A percentile compares a stretch with the other conserved stretches of the same genome.
Conservation (phyloP, 2,888 invertebrate genomes). For the Sepioteuthis lessoniana region DNA sequence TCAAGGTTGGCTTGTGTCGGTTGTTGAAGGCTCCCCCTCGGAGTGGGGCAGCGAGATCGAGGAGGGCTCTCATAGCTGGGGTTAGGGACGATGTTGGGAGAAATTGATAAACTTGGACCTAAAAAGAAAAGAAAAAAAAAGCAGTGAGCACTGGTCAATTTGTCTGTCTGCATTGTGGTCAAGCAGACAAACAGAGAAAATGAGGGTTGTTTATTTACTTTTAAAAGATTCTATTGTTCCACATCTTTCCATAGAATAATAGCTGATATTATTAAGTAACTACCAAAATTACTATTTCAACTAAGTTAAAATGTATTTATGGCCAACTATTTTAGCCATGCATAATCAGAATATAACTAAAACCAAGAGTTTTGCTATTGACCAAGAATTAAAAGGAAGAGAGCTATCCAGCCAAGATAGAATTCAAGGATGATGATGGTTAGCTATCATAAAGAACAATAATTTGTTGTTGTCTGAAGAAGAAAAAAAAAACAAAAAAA, state of each 20-base stretch:
- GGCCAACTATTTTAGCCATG: too few species aligned
- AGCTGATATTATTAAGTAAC: too few species aligned
- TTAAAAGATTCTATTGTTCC: not conserved
- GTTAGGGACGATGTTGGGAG: conserved; percentile 49
- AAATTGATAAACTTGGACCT: conserved; percentile 47
- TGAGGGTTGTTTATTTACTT: not conserved
- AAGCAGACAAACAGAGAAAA: not conserved
- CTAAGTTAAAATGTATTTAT: too few species aligned
- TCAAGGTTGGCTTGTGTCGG: conserved; percentile 44
- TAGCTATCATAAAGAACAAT: not conserved
- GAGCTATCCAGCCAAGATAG: not conserved
- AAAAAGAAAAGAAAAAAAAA: not conserved
- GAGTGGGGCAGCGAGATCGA: conserved; percentile 42
- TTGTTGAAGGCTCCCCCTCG: conserved; percentile 47
- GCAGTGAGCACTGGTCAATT: not conserved
- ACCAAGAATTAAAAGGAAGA: not conserved
- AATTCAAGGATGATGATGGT: not conserved
- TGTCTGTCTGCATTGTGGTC: not conserved
- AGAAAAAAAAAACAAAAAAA: not conserved
- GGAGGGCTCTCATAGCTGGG: conserved; percentile 48
- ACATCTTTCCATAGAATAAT: too few species aligned
- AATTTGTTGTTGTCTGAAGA: not conserved
- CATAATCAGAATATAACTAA: too few species aligned
- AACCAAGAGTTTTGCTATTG: not conserved
- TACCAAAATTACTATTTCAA: too few species aligned